Percentiles rank a stretch among this genome's conserved stretches.
phyloP scores from a whole-genome alignment of 2,113 vertebrate species.

The Pterophyllum scalare region DNA sequence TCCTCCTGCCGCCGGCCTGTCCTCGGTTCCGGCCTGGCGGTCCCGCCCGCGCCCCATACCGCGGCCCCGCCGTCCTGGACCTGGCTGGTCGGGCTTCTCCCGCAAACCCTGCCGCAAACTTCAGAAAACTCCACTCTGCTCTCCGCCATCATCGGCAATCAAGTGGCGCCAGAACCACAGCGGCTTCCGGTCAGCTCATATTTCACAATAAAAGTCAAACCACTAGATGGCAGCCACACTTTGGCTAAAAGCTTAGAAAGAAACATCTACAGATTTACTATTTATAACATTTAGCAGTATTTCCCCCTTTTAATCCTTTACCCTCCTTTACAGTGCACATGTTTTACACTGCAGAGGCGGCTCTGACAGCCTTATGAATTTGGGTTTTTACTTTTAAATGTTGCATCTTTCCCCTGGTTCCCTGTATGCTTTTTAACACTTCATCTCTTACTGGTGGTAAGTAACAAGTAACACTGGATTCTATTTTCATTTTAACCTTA shows the following conservation, averaged over 20 bases:
- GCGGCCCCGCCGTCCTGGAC: neutral
- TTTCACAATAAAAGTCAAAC: constrained; percentile 2
- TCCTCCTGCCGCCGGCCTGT: rapidly evolving
- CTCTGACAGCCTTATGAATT: neutral
- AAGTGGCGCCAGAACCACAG: neutral
- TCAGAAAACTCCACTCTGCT: constrained; percentile 9
- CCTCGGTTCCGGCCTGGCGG: too few species aligned
- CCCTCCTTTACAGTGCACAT: neutral
- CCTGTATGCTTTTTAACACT: neutral
- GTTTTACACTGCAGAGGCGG: neutral
- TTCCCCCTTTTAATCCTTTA: neutral
- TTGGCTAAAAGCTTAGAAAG: neutral
- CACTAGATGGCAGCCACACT: constrained; percentile 5
- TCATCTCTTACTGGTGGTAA: too few species aligned
- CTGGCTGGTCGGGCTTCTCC: neutral
- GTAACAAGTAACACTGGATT: too few species aligned
- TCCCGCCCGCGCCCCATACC: neutral
- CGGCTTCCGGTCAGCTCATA: constrained; percentile 7
- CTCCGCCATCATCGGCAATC: constrained; percentile 13
- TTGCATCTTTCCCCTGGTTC: neutral
- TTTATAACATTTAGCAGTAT: neutral
- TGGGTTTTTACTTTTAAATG: neutral
- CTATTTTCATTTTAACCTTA: too few species aligned
- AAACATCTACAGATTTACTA: neutral
- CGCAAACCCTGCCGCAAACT: neutral